phyloP scores from a whole-genome alignment of 1,140 invertebrate species.

The Drosophila murphyi region DNA sequence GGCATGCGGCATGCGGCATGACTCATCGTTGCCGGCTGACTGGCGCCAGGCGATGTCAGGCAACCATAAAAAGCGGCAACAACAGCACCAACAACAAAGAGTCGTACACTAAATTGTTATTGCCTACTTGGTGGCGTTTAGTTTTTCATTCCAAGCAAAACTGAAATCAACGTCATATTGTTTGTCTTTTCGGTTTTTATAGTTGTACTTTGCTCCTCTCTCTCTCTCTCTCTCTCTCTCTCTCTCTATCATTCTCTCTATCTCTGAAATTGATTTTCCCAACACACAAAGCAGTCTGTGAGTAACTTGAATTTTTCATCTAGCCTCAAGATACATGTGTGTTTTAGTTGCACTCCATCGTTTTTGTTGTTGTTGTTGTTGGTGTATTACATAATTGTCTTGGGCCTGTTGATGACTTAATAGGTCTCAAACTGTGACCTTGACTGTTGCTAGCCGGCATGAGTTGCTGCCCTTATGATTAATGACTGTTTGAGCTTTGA shows the following conservation, averaged over 20 bases:
- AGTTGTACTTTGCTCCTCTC: neutral
- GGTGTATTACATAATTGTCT: slow-evolving; percentile 49
- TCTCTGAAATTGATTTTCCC: slow-evolving; percentile 51
- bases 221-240: neutral
- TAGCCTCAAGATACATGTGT: slow-evolving; percentile 13
- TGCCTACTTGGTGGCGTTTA: slow-evolving; percentile 55
- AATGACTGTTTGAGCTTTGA: slow-evolving; percentile 35
- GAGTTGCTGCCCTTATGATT: slow-evolving; percentile 36
- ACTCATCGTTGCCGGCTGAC: slow-evolving; percentile 68
- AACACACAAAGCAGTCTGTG: neutral
- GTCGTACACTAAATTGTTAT: slow-evolving; percentile 51
- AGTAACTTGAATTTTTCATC: slow-evolving; percentile 14
- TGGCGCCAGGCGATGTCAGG: slow-evolving; percentile 64
- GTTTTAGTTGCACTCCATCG: neutral
- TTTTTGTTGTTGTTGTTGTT: neutral
- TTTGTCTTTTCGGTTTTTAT: slow-evolving; percentile 42
- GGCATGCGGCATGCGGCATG: slow-evolving; percentile 34
- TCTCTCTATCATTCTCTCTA: neutral
- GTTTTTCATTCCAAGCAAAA: slow-evolving; percentile 17
- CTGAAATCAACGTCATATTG: slow-evolving; percentile 50
- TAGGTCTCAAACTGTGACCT: slow-evolving; percentile 38
- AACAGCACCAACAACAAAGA: slow-evolving; percentile 14
- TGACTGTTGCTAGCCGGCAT: slow-evolving; percentile 7
- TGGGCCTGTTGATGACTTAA: slow-evolving; percentile 56
- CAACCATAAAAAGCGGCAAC: slow-evolving; percentile 36